A percentile compares a stretch with the other conserved stretches of the same genome.
These are phyloP conservation scores for Drosophila serrata DNA, from an alignment of 1,140 invertebrate genomes.

Conservation along the genomic window DNA sequence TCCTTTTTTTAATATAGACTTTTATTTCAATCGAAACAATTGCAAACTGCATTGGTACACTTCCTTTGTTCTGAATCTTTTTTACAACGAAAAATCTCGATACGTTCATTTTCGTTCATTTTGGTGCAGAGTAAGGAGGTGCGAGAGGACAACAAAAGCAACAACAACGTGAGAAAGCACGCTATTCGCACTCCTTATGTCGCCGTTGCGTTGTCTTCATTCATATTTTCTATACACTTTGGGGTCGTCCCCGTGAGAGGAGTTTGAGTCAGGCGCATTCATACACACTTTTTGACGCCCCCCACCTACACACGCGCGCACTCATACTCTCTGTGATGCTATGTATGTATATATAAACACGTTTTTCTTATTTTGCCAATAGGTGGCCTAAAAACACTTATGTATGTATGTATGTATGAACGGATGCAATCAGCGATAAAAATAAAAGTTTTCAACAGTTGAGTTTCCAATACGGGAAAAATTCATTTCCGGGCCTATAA, in stretches of 20 bases:
- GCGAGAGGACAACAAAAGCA: slow-evolving; percentile 37
- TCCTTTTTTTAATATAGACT: not conserved
- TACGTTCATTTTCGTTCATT: not conserved
- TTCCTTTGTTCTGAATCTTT: not conserved
- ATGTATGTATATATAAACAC: slow-evolving; percentile 59
- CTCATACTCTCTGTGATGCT: slow-evolving; percentile 38
- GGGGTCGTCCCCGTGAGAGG: slow-evolving; percentile 52
- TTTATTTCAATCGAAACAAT: not conserved
- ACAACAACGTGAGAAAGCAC: slow-evolving; percentile 22
- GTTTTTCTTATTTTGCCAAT: slow-evolving; percentile 46
- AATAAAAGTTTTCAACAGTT: slow-evolving; percentile 65
- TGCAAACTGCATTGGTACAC: not conserved
- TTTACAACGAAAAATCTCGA: not conserved
- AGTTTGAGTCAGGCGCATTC: slow-evolving; percentile 71
- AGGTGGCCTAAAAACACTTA: slow-evolving; percentile 46
- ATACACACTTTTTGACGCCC: slow-evolving; percentile 38
- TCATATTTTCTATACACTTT: slow-evolving; percentile 82
- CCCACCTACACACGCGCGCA: slow-evolving; percentile 18
- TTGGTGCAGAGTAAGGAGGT: slow-evolving; percentile 11
- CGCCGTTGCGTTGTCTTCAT: slow-evolving; percentile 62
- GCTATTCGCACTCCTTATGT: slow-evolving; percentile 36
- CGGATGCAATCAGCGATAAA: slow-evolving; percentile 47
- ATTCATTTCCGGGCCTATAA: slow-evolving; percentile 67
- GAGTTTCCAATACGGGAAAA: slow-evolving; percentile 67
- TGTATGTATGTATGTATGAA: not conserved